Conservation (phyloP, 2,888 invertebrate genomes). For the Drosophila histrio region DNA sequence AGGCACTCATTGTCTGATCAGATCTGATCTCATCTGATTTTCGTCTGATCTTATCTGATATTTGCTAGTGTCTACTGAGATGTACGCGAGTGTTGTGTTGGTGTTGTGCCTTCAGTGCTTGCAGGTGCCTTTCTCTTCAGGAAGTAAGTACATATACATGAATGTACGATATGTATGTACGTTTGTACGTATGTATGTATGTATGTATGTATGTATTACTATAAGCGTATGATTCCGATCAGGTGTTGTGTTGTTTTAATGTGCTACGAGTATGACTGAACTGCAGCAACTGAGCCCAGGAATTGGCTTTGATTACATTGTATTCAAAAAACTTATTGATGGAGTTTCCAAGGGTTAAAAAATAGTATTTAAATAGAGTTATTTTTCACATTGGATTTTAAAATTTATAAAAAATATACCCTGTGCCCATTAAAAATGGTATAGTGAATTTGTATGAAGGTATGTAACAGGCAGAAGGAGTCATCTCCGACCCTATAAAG, state of each 20-base stretch:
- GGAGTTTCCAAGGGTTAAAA: no score
- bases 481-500: no score
- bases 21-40: conserved; percentile 4
- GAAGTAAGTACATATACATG: background rate
- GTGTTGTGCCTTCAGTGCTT: conserved; percentile 17
- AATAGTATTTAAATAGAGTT: no score
- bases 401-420: no score
- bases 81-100: conserved; percentile 6
- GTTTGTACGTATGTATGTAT: background rate
- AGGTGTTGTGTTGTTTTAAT: background rate
- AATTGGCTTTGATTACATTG: no score
- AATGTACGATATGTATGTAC: background rate
- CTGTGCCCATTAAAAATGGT: no score
- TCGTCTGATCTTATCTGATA: conserved; percentile 7
- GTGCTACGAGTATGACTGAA: background rate
- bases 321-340: no score
- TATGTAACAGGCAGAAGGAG: no score
- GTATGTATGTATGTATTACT: conserved; percentile 3
- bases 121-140: conserved; percentile 28
- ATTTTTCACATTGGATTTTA: no score
- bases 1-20: conserved; percentile 55
- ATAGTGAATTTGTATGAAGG: no score
- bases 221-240: conserved; percentile 32
- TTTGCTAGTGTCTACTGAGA: conserved; percentile 28
- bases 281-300: no score